Conservation (phyloP, 2,888 invertebrate species). For the Cetonia aurata region DNA sequence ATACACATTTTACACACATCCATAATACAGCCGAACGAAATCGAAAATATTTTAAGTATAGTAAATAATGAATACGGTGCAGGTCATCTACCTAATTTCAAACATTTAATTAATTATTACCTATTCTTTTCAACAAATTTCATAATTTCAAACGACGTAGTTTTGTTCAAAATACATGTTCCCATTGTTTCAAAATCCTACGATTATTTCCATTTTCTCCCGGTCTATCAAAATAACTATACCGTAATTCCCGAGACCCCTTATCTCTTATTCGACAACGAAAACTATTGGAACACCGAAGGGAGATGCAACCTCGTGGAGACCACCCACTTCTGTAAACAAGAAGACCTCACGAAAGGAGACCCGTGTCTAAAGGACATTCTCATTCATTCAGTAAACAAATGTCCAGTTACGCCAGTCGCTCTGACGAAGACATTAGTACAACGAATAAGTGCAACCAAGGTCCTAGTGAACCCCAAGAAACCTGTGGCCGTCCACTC, state of each 20-base stretch:
- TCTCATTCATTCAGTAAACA: background rate
- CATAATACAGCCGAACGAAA: too few relatives aligned
- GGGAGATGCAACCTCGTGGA: constrained; percentile 10
- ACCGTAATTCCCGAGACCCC: constrained; percentile 39
- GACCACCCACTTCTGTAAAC: constrained; percentile 4
- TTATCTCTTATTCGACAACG: constrained; percentile 25
- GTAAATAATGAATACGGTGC: too few relatives aligned
- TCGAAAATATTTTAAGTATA: too few relatives aligned
- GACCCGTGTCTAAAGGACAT: constrained; percentile 13
- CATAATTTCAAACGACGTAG: too few relatives aligned
- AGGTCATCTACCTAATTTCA: too few relatives aligned
- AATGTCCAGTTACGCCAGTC: background rate
- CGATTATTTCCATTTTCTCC: constrained; percentile 27
- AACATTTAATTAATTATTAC: too few relatives aligned
- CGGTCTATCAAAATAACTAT: constrained; percentile 20
- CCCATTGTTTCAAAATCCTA: constrained; percentile 27
- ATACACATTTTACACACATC: too few relatives aligned
- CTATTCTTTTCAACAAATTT: too few relatives aligned
- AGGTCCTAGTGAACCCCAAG: constrained; percentile 13
- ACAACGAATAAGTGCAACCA: constrained; percentile 16
- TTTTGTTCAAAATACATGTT: too few relatives aligned
- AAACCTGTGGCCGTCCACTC: constrained; percentile 1
- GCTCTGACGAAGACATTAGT: constrained; percentile 3
- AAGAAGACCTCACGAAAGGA: constrained; percentile 5
- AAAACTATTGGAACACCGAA: constrained; percentile 26